Evolutionary conservation across 2,797 vertebrate species (phyloP), one percentile per base, ranked within the genome.

Genomic region (Rhyacichthys aspro): DNA sequence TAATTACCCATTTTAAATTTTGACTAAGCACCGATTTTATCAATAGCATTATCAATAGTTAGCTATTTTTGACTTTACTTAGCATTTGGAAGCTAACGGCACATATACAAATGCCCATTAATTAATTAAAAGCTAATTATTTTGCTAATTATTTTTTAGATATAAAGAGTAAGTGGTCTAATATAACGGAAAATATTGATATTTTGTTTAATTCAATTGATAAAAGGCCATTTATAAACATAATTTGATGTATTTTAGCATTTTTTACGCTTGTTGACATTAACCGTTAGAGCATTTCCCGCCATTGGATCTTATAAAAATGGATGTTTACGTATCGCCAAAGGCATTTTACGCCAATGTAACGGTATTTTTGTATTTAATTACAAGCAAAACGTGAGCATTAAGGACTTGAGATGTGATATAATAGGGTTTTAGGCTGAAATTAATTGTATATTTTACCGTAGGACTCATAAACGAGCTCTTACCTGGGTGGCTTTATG

Each of bases 401-500:
- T 28, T 28, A 6, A 28, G 5, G 49, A 18, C 2, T 37, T 14
- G 14, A 14, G 36, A 14, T 3, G 8, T 2, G 2, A 18, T 5
- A 18, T 9, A 52, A 38, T 17, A 1, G 7, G 11, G 12, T 14
- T 52, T 18, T 3, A 14, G 0, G 11, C 0, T 19, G 34, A 38
- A 37, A 18, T 9, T 4, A 8, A 34, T n/a, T 8, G 17, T 38
- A 38, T 38, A 12, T 49, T 38, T 16, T 8, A 17, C 7, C 12
- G 36, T 33, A 32, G 7, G 8, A 53, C 41, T 15, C 9, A 6
- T 12, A 34, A 38, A 41, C 55, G 33, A 12, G 9, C 5, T 15
- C 74, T 65, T 81, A 96, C 95, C 95, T 96, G 95, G 0, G 95
- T 96, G 65, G 95, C 95, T 90, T 96, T 96, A 71, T 96, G 95